A percentile compares a stretch with the other conserved stretches of the same genome.
phyloP scores from a whole-genome alignment of 2,113 vertebrate genomes.

The Ciconia boyciana region DNA sequence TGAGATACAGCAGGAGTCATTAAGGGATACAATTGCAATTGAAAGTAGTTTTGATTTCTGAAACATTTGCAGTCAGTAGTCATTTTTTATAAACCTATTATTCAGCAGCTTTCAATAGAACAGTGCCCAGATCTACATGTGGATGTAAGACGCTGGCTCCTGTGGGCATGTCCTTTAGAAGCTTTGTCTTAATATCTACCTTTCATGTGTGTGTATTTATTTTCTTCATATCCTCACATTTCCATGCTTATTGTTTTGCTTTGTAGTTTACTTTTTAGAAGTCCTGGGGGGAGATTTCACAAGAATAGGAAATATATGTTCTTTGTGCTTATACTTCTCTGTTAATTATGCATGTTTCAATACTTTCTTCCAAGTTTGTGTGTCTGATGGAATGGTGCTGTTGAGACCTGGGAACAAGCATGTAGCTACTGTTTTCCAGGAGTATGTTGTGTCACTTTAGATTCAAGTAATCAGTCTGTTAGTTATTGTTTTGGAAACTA shows the following conservation, averaged over 20 bases:
- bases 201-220: background rate
- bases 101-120: background rate
- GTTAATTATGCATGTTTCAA: background rate
- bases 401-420: background rate
- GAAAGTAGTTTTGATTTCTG: background rate
- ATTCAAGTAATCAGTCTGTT: background rate
- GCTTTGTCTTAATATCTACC: background rate
- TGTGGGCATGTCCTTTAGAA: background rate
- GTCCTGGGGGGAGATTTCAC: background rate
- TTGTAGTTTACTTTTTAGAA: background rate
- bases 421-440: background rate
- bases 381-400: background rate
- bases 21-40: background rate
- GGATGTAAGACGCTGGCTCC: background rate
- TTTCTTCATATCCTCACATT: background rate
- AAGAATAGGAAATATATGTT: background rate
- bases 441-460: background rate
- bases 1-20: background rate
- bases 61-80: background rate
- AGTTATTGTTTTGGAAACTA: background rate
- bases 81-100: background rate
- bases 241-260: background rate
- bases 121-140: background rate
- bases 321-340: background rate
- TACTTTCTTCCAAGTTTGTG: background rate